Evolutionary conservation across 1,140 invertebrate species (phyloP).

Genomic region (Hyles vespertilio): DNA sequence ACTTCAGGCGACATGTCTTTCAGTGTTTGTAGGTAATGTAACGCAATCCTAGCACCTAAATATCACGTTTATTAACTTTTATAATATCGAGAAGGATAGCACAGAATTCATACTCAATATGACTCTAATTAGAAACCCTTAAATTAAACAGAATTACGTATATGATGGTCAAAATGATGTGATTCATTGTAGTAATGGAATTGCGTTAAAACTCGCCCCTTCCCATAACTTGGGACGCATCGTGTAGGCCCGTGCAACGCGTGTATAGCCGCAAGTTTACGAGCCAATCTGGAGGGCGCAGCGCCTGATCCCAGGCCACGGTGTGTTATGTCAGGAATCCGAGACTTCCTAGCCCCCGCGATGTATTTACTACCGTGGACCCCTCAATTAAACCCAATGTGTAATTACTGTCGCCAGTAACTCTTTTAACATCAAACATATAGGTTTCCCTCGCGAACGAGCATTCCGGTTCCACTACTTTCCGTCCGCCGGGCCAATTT

Average conservation of each 20-base stretch:
- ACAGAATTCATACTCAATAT: no score
- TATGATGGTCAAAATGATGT: no score
- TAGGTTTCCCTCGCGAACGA: neutral
- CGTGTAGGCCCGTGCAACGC: neutral
- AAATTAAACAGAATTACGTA: no score
- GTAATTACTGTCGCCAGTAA: conserved; percentile 6
- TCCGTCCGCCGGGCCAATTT: conserved; percentile 23
- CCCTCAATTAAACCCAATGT: conserved; percentile 4
- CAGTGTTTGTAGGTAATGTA: no score
- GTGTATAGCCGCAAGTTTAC: conserved; percentile 23
- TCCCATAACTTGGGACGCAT: neutral
- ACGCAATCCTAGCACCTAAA: no score
- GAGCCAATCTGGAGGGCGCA: conserved; percentile 17
- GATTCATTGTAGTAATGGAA: no score
- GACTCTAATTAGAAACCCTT: no score
- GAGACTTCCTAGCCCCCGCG: conserved; percentile 18
- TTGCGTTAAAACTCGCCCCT: no score
- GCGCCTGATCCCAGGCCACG: conserved; percentile 14
- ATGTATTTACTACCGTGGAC: conserved; percentile 1
- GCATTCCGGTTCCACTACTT: conserved; percentile 24
- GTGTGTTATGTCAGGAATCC: conserved; percentile 25
- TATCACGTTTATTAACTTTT: no score
- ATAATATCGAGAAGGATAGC: no score
- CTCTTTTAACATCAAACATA: conserved; percentile 11
- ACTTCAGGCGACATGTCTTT: no score